phyloP scores from a whole-genome alignment of 2,888 invertebrate species.

The Drosophila subquinaria region DNA sequence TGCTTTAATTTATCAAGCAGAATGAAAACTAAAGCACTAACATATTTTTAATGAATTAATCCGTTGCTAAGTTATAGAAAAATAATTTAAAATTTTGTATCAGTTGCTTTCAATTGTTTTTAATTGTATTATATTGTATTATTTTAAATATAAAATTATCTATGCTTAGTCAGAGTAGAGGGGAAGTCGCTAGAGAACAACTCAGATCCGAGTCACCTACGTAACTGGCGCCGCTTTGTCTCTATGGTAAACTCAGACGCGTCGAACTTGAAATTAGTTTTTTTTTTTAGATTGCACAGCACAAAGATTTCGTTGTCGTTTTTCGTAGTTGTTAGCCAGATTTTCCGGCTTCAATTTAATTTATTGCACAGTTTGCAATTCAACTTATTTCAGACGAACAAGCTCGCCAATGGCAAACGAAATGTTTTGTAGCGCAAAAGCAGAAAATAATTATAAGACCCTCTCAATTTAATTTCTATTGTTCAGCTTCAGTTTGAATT shows the following conservation, averaged over 20 bases:
- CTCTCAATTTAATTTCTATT: background rate
- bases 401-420: background rate
- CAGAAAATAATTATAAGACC: background rate
- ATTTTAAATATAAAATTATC: background rate
- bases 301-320: slow-evolving; percentile 10
- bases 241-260: slow-evolving; percentile 24
- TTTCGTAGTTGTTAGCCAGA: slow-evolving; percentile 5
- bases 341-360: slow-evolving; percentile 16
- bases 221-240: slow-evolving; percentile 24
- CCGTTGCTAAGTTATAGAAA: background rate
- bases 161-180: background rate
- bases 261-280: slow-evolving; percentile 54
- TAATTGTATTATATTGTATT: background rate
- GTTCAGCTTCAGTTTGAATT: background rate
- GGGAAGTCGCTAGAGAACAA: background rate
- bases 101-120: background rate
- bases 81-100: no score
- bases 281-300: slow-evolving; percentile 5
- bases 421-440: background rate
- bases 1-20: background rate
- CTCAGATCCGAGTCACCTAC: slow-evolving; percentile 4
- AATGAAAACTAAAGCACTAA: background rate
- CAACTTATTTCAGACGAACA: slow-evolving; percentile 6
- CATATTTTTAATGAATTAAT: background rate
- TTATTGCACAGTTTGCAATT: slow-evolving; percentile 20